Evolutionary conservation across 2,797 vertebrate species (phyloP).

Genomic region (Hafferia zeledoni): DNA sequence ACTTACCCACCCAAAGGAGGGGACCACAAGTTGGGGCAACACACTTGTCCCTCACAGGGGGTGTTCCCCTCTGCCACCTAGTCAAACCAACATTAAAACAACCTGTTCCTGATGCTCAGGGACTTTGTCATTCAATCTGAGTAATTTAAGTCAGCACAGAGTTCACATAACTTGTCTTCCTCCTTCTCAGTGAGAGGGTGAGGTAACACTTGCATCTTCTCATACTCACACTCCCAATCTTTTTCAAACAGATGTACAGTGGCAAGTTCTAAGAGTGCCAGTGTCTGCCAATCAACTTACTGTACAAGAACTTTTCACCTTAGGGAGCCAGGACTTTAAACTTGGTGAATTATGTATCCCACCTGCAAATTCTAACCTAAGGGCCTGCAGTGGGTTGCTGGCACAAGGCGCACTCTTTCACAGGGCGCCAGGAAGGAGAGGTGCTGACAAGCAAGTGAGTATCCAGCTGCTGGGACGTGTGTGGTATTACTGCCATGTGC

Average conservation of each 20-base stretch:
- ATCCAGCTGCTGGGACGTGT: not conserved
- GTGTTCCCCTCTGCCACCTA: not conserved
- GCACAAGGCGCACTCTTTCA: not conserved
- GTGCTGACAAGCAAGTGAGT: not conserved
- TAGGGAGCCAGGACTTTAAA: not conserved
- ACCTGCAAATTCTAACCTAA: not conserved
- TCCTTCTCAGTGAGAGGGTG: not conserved
- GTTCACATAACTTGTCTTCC: not conserved
- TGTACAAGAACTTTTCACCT: not conserved
- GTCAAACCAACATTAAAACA: not conserved
- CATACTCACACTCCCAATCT: not conserved
- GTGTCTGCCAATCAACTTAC: not conserved
- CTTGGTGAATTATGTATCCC: not conserved
- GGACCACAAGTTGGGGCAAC: not conserved
- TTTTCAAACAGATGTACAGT: not conserved
- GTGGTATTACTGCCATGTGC: fast-evolving
- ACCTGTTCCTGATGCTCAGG: not conserved
- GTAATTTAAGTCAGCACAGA: not conserved
- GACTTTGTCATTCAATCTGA: not conserved
- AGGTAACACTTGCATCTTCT: not conserved
- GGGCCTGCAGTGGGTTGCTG: not conserved
- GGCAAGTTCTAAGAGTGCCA: not conserved
- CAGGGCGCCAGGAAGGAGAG: not conserved
- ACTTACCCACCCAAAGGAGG: not conserved
- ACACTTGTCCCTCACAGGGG: not conserved